Conservation (phyloP, 2,888 invertebrate species). For the Lycophotia porphyrea region DNA sequence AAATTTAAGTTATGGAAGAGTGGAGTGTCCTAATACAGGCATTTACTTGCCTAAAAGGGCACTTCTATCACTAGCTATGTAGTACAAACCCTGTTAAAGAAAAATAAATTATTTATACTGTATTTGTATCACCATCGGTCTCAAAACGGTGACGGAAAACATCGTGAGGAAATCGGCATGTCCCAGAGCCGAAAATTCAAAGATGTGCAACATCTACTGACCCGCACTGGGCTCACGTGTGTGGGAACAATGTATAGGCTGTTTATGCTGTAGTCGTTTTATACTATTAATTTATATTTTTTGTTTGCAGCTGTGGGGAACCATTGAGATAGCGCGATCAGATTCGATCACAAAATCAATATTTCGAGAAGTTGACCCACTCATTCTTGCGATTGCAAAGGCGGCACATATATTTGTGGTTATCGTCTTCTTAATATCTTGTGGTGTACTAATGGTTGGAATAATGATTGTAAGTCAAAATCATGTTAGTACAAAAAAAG, state of each 20-base stretch:
- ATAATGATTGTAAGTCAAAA: constrained; percentile 25
- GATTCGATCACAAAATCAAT: constrained; percentile 2
- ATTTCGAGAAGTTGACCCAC: neutral
- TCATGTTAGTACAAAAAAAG: neutral
- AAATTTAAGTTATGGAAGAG: too few species aligned
- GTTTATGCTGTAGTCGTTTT: neutral
- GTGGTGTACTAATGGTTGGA: constrained; percentile 18
- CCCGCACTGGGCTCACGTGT: too few species aligned
- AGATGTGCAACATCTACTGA: neutral
- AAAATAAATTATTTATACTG: too few species aligned
- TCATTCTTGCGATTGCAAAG: neutral
- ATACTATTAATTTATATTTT: neutral
- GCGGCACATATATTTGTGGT: constrained; percentile 3
- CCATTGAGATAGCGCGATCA: constrained; percentile 9
- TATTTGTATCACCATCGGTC: too few species aligned
- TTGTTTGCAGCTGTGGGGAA: constrained; percentile 20
- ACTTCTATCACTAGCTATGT: too few species aligned
- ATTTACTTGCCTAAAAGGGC: too few species aligned
- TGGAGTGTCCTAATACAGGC: too few species aligned
- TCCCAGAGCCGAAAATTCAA: neutral
- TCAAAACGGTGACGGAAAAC: neutral
- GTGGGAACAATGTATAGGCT: neutral
- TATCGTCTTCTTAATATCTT: neutral
- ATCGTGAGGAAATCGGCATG: neutral
- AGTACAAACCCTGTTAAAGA: too few species aligned